Evolutionary conservation across 2,113 vertebrate species (phyloP).

Genomic region (Helogale parvula): DNA sequence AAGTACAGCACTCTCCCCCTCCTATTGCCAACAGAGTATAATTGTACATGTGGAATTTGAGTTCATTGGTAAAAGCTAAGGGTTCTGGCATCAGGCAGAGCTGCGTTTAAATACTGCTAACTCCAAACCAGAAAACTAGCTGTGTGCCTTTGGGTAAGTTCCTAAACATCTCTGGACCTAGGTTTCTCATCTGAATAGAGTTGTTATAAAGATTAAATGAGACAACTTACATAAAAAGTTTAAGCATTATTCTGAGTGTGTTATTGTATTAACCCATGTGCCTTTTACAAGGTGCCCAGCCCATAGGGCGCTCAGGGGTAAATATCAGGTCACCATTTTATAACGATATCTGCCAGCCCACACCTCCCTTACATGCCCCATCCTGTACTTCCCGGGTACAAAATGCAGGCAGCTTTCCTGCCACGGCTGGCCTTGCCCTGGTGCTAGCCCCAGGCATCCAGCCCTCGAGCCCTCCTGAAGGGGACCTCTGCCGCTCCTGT

Average conservation of each 20-base stretch:
- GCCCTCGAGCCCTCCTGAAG: background rate
- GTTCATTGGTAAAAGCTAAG: background rate
- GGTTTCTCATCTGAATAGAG: conserved; percentile 30
- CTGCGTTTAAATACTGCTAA: background rate
- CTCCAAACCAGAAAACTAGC: background rate
- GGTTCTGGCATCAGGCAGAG: background rate
- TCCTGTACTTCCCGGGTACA: background rate
- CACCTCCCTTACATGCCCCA: background rate
- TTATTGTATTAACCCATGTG: background rate
- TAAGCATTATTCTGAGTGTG: background rate
- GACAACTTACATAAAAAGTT: background rate
- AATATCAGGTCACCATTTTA: background rate
- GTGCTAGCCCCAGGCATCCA: background rate
- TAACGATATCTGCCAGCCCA: background rate
- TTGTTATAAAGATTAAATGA: background rate
- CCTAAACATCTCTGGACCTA: background rate
- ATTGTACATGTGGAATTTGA: background rate
- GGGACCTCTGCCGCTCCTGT: background rate
- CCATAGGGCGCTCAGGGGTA: background rate
- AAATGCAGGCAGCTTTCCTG: conserved; percentile 38
- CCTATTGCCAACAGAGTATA: background rate
- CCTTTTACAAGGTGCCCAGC: background rate
- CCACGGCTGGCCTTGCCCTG: background rate
- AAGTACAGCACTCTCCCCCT: background rate
- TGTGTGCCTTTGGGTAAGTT: background rate